Conservation (phyloP, 2,797 vertebrate species). For the Cyprinodon diabolis region DNA sequence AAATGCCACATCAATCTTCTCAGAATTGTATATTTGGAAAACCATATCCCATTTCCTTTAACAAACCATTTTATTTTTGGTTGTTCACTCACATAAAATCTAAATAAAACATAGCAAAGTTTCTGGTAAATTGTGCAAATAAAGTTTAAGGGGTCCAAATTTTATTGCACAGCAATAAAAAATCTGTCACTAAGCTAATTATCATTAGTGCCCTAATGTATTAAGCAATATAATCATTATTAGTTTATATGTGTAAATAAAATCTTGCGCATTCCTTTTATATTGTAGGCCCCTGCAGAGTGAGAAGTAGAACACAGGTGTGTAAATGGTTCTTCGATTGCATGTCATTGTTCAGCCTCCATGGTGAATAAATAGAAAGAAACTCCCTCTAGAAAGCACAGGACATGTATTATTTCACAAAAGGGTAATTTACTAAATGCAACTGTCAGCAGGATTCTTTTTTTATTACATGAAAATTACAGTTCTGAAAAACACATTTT, state of each 20-base stretch:
- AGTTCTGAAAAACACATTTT: constrained; percentile 7
- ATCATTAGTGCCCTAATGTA: not conserved
- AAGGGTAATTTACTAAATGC: not conserved
- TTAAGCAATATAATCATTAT: not conserved
- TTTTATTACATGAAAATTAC: not conserved
- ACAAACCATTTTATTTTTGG: not conserved
- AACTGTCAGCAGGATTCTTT: not conserved
- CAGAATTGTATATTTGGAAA: not conserved
- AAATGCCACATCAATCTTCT: not conserved
- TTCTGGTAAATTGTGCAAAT: not conserved
- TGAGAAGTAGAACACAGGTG: not conserved
- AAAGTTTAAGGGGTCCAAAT: not conserved
- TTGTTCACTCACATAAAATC: not conserved
- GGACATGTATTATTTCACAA: not conserved
- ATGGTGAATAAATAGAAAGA: not conserved
- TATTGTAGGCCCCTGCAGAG: not conserved
- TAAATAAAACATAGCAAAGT: not conserved
- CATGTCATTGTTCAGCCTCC: not conserved
- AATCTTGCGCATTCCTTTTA: not conserved
- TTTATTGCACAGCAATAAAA: not conserved
- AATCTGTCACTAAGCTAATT: not conserved
- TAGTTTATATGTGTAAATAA: not conserved
- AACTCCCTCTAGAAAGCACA: not conserved
- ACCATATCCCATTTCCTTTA: not conserved
- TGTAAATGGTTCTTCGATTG: not conserved